These are phyloP conservation scores for Polypterus bichir DNA, from an alignment of 2,113 vertebrate genomes.

Conservation along the genomic window DNA sequence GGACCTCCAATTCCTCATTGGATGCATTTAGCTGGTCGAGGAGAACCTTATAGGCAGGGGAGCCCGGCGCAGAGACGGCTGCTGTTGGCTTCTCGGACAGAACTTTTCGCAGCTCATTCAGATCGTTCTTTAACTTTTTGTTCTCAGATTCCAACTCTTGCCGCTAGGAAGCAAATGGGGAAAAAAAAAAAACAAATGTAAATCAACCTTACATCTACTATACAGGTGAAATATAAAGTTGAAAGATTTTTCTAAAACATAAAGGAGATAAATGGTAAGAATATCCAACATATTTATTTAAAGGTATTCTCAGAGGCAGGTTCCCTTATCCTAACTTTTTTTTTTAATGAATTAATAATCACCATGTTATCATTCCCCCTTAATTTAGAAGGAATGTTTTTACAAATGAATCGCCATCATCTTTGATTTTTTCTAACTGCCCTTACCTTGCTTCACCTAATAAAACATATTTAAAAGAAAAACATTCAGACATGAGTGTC, in stretches of 20 bases:
- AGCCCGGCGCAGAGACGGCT: conserved; percentile 64
- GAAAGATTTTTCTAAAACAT: background rate
- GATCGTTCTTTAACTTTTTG: conserved; percentile 86
- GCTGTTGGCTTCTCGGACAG: conserved; percentile 61
- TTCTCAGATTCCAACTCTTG: conserved; percentile 96
- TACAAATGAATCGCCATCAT: too few relatives aligned
- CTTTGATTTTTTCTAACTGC: too few relatives aligned
- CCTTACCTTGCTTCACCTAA: too few relatives aligned
- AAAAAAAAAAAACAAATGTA: conserved; percentile 14
- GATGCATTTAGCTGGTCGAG: conserved; percentile 84
- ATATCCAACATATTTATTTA: background rate
- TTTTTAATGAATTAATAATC: too few relatives aligned
- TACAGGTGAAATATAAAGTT: background rate
- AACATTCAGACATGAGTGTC: too few relatives aligned
- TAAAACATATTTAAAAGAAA: too few relatives aligned
- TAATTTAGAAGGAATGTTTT: too few relatives aligned
- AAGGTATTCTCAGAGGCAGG: too few relatives aligned
- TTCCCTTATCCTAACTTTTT: too few relatives aligned
- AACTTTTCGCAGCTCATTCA: conserved; percentile 78
- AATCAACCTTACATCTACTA: background rate
- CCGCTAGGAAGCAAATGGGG: conserved; percentile 48
- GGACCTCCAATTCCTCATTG: conserved; percentile 88
- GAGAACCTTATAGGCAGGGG: conserved; percentile 79
- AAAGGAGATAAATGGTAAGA: background rate
- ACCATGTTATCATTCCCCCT: too few relatives aligned